A percentile compares a stretch with the other conserved stretches of the same genome.
Conservation (phyloP, 2,797 vertebrate genomes). For the Odontamblyopus rebecca region DNA sequence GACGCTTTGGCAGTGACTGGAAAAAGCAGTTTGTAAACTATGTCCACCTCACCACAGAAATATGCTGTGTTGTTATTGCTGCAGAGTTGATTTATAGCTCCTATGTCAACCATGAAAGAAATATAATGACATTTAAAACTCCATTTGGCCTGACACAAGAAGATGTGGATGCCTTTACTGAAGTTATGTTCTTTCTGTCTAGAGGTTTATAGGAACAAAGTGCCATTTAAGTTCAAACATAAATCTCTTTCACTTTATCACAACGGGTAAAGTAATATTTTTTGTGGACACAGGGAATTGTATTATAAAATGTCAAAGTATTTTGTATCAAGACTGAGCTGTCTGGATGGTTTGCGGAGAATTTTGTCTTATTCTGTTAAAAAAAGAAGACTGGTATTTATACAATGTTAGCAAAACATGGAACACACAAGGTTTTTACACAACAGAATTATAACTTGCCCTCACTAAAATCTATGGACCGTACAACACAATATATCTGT, state of each 20-base stretch:
- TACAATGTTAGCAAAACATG: background rate
- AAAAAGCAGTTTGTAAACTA: conserved; percentile 6
- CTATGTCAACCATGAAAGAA: background rate
- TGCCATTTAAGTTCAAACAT: background rate
- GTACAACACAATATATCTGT: background rate
- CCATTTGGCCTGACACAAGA: background rate
- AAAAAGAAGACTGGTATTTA: background rate
- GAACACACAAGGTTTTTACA: background rate
- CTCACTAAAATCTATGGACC: background rate
- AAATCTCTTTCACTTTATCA: background rate
- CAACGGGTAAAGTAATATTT: background rate
- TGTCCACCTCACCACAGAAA: conserved; percentile 5
- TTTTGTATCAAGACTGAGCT: background rate
- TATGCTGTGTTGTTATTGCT: conserved; percentile 8
- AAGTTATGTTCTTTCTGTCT: background rate
- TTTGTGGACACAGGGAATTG: background rate
- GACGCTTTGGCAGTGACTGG: conserved; percentile 4
- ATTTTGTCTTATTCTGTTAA: background rate
- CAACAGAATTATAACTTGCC: background rate
- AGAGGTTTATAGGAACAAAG: background rate
- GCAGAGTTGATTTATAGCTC: background rate
- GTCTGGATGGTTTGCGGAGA: background rate
- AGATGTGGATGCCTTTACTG: background rate
- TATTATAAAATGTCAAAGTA: background rate
- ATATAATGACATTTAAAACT: background rate